Percentiles rank a stretch among this genome's conserved stretches.
These are phyloP conservation scores for Oncopeltus fasciatus DNA, from an alignment of 1,140 invertebrate genomes.

Conservation along the genomic window DNA sequence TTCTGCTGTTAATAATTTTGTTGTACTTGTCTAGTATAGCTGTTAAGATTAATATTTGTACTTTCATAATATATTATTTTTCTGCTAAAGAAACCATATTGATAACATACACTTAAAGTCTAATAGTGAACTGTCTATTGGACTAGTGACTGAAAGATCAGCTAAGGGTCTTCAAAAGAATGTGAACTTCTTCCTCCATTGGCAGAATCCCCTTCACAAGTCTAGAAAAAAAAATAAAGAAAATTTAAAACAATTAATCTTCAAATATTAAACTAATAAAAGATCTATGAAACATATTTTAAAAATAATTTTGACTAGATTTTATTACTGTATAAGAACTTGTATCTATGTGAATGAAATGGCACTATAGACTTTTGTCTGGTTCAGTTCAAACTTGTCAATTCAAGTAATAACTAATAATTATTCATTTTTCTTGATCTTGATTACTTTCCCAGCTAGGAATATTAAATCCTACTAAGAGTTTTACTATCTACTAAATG, in stretches of 20 bases:
- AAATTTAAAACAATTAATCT: not conserved
- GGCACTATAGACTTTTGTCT: not conserved
- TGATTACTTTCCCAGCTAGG: too few species aligned
- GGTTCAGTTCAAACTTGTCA: not conserved
- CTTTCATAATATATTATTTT: not conserved
- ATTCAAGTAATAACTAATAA: not conserved
- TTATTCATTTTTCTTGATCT: too few species aligned
- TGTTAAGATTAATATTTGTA: not conserved
- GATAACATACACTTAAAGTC: not conserved
- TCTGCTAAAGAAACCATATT: not conserved
- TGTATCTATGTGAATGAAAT: not conserved
- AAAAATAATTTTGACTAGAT: not conserved
- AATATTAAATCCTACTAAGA: too few species aligned
- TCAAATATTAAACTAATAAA: not conserved
- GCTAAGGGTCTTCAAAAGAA: conserved; percentile 1
- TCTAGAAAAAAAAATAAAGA: conserved; percentile 1
- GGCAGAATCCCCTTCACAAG: conserved; percentile 11
- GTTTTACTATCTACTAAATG: too few species aligned
- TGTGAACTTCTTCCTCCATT: conserved; percentile 8
- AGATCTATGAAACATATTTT: not conserved
- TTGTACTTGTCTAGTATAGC: not conserved
- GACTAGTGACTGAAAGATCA: conserved; percentile 3
- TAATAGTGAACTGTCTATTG: conserved; percentile 7
- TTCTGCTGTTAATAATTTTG: not conserved
- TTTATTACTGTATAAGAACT: not conserved